phyloP scores from a whole-genome alignment of 53 echinoderm and acorn worm genomes.

The Actinopyga echinites region DNA sequence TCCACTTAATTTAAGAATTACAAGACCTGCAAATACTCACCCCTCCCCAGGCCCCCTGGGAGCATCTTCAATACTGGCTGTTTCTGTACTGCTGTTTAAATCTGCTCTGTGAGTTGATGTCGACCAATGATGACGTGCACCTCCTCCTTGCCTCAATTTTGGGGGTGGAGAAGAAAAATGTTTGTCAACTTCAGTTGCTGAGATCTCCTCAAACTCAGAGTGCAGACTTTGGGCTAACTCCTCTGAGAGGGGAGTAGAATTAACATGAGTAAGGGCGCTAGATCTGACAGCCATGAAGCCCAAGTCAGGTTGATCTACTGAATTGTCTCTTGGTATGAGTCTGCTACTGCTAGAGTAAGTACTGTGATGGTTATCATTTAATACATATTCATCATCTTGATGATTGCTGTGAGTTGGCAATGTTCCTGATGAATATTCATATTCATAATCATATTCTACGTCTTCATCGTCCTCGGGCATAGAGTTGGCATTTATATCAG shows the following conservation, averaged over 20 bases:
- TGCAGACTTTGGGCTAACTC: slow-evolving; percentile 23
- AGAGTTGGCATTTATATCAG: slow-evolving; percentile 10
- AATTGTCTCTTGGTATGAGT: neutral
- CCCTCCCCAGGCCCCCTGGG: slow-evolving; percentile 30
- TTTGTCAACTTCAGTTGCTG: neutral
- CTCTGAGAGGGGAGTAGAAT: slow-evolving; percentile 24
- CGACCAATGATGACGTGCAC: neutral
- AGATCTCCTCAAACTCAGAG: neutral
- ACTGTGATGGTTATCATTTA: neutral
- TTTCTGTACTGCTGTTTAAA: neutral
- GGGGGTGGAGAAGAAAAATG: no score
- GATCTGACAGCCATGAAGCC: neutral
- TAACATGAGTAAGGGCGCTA: neutral
- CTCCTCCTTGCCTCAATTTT: no score
- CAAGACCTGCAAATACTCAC: neutral
- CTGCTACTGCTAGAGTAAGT: neutral
- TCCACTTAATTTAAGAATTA: no score
- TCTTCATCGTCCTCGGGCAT: slow-evolving; percentile 24
- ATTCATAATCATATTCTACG: slow-evolving; percentile 24
- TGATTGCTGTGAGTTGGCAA: neutral
- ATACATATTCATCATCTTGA: neutral
- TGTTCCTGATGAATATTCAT: slow-evolving; percentile 23
- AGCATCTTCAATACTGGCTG: neutral
- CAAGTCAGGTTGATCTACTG: neutral
- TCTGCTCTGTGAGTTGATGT: neutral